Conservation (phyloP, 1,140 invertebrate genomes). For the Magallana gigas region DNA sequence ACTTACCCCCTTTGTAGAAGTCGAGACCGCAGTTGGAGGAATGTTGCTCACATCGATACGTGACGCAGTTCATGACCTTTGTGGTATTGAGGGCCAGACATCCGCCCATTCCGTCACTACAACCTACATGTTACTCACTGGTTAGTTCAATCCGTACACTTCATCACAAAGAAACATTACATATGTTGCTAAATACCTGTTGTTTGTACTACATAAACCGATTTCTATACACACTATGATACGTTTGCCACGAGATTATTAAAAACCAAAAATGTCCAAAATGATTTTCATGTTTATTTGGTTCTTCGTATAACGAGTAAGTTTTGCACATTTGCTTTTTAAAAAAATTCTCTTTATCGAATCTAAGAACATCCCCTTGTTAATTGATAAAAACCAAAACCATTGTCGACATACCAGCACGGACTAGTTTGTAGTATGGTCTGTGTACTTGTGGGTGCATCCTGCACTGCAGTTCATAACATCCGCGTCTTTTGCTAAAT, state of each 20-base stretch:
- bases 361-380: too few relatives aligned
- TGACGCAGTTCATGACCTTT: conserved; percentile 1
- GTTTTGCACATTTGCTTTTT: too few relatives aligned
- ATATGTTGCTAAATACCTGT: not conserved
- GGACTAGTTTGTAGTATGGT: conserved; percentile 13
- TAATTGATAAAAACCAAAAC: too few relatives aligned
- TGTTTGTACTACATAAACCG: not conserved
- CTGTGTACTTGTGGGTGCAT: not conserved
- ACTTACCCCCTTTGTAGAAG: conserved; percentile 16
- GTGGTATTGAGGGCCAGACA: not conserved
- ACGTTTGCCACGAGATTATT: too few relatives aligned
- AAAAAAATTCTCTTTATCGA: too few relatives aligned
- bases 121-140: not conserved
- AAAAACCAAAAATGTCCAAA: too few relatives aligned
- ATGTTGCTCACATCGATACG: conserved; percentile 4
- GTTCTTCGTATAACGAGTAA: too few relatives aligned
- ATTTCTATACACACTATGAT: not conserved
- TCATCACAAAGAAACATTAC: not conserved
- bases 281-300: too few relatives aligned
- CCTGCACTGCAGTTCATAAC: conserved; percentile 15
- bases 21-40: conserved; percentile 6
- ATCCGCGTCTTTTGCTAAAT: conserved; percentile 14
- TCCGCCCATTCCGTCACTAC: conserved; percentile 34
- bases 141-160: too few relatives aligned
- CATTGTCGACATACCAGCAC: not conserved